Evolutionary conservation across 1,140 invertebrate genomes (phyloP), one percentile per base, ranked within the genome.

Genomic region (Sycophaga agraensis): DNA sequence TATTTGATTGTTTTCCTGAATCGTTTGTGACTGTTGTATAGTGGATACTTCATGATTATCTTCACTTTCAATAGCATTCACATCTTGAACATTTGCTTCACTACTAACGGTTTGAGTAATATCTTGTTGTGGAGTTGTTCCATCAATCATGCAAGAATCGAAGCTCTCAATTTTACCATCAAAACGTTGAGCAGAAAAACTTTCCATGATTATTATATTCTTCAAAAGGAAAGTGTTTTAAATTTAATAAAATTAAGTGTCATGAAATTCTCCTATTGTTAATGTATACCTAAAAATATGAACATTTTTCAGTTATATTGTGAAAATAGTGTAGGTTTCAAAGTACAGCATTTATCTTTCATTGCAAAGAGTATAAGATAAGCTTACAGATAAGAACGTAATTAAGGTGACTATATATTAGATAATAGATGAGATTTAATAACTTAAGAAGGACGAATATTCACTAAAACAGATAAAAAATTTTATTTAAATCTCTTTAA

Each of bases 401-500:
- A 39, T 22, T 8, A 45, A 51, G 14, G 51, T 45, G 46, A 2
- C 42, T 63, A 80, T 86, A 67, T 70, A 88, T 35, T 67, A 88
- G 6, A 82, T 77, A 61, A 83, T 80, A 64, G 75, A 80, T 59
- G 72, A 79, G n/a, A n/a, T n/a, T n/a, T n/a, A n/a, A n/a, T n/a
- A n/a, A 87, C 37, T 45, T 22, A 37, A 53, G 53, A 60, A 53
- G 53, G 51, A 60, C 28, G 53, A 60, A 60, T 49, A 45, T 14
- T 0, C 45, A 37, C 42, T 37, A 40, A 34, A 11, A 19, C 19
- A 60, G 19, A 45, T 34, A 34, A 42, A 43, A 39, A 57, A 57
- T 48, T 37, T 11, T 12, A 48, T 35, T 22, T 22, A 34, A 35
- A 21, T 24, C 17, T 48, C 16, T 57, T 48, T 17, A 12, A 4